phyloP scores from a whole-genome alignment of 2,113 vertebrate species.

The Zosterops hypoxanthus region DNA sequence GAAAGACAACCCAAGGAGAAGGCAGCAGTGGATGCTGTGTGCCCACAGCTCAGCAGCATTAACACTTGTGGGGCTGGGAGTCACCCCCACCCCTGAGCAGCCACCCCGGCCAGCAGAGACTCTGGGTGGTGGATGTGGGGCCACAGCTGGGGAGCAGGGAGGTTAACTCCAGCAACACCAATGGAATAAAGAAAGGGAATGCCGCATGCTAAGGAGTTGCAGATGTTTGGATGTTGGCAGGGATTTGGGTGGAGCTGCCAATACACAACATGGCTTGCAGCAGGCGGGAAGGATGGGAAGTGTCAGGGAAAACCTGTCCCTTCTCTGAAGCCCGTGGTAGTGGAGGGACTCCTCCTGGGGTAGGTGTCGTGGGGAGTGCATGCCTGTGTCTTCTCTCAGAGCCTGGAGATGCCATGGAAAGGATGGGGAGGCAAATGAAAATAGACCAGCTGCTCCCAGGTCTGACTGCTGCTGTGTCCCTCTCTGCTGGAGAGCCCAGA shows the following conservation, averaged over 20 bases:
- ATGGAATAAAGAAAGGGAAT: not conserved
- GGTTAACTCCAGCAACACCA: conserved; percentile 7
- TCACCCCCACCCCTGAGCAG: not conserved
- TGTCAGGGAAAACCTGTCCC: not conserved
- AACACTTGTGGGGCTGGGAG: not conserved
- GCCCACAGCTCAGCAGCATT: rapidly evolving
- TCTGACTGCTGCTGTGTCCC: not conserved
- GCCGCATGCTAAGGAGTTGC: conserved; percentile 4
- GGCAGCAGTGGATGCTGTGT: rapidly evolving
- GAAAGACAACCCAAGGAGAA: not conserved
- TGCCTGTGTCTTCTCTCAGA: not conserved
- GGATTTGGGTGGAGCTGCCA: conserved; percentile 17
- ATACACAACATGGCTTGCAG: not conserved
- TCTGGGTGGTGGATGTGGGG: not conserved
- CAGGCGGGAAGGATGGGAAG: not conserved
- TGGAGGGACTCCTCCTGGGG: not conserved
- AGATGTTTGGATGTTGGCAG: conserved; percentile 42
- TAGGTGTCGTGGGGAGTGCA: not conserved
- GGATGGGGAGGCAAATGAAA: not conserved
- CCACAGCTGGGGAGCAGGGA: not conserved
- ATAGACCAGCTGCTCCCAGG: not conserved
- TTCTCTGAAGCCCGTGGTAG: not conserved
- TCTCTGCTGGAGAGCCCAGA: not conserved
- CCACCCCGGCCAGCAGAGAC: rapidly evolving
- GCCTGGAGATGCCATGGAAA: not conserved